Percentiles rank a stretch among this genome's conserved stretches.
These are phyloP conservation scores for Bombus ignitus DNA, from an alignment of 1,140 invertebrate genomes.

Conservation along the genomic window DNA sequence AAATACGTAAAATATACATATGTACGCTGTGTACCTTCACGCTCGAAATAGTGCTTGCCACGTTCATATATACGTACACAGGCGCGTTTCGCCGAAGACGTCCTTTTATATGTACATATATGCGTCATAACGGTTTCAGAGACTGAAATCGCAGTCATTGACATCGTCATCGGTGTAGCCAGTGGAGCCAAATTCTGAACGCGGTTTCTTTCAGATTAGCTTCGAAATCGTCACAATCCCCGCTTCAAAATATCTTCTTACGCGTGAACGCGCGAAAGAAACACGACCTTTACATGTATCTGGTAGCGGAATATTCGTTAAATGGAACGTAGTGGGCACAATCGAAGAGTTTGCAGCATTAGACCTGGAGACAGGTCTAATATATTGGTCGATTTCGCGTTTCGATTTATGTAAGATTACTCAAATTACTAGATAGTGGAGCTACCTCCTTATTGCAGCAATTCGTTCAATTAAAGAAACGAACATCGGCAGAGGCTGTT, in stretches of 20 bases:
- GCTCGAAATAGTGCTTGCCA: conserved; percentile 15
- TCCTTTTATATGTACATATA: background rate
- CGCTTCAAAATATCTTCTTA: background rate
- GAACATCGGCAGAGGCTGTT: no score
- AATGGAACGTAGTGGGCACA: no score
- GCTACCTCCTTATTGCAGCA: background rate
- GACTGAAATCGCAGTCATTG: conserved; percentile 48
- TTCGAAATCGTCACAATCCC: no score
- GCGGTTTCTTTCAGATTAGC: background rate
- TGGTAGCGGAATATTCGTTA: background rate
- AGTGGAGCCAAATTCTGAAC: conserved; percentile 9
- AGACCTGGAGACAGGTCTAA: no score
- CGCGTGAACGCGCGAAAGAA: background rate
- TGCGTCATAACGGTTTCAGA: conserved; percentile 42
- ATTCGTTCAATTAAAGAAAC: no score
- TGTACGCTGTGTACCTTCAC: background rate
- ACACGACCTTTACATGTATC: background rate
- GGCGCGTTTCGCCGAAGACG: background rate
- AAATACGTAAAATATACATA: conserved; percentile 5
- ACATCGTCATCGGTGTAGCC: conserved; percentile 42
- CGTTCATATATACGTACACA: background rate
- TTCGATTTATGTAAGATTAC: background rate
- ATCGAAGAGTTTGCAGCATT: no score
- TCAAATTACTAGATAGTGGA: background rate
- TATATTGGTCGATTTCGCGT: background rate